Base-by-base conservation (phyloP, 2,797 vertebrate genomes). In the Ctenochaetus hawaiiensis region DNA sequence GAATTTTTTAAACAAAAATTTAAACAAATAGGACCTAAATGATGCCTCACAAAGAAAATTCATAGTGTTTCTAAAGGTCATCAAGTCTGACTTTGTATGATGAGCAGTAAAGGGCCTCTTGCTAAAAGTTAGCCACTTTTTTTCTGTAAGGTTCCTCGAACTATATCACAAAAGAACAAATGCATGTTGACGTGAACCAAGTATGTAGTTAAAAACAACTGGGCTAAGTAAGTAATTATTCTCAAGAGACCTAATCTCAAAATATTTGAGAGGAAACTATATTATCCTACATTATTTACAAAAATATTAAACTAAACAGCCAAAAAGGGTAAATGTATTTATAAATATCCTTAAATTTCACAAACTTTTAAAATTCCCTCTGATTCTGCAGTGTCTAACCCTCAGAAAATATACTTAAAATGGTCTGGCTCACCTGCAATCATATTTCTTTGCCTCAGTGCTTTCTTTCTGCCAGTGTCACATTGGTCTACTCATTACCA, bases 371-470 rank as follows among this genome's bases (percentile, higher is more conserved):
- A 11, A 58, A 58, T 48, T 26, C n/a, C 47, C 17, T 22, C 16
- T 43, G 39, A 56, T 45, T 34, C 4, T 30, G 20, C 12, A 16
- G 34, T 34, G 12, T 14, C 4, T 22, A 30, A 45, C 2, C 16
- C 41, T 49, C 17, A 43, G 20, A 39, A 5, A n/a, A 45, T 37
- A 54, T 26, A 34, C 22, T 23, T 45, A 16, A 81, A 49, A 49
- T 49, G 22, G 8, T 66, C 7, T 8, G 17, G 91, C 89, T 91
- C 77, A 94, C 93, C 91, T 8, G 77, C 62, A 70, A 84, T 73
- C 67, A 79, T 77, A 48, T 67, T 67, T 76, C 26, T 72, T 8
- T 73, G 61, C 45, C 62, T 67, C 52, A 51, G 68, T 44, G 72
- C 72, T 69, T 14, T 54, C 44, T 30, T 2, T 60, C 23, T 37